Evolutionary conservation across 2,113 vertebrate species (phyloP), one percentile per base, ranked within the genome.

Genomic region (Ailurus styani): DNA sequence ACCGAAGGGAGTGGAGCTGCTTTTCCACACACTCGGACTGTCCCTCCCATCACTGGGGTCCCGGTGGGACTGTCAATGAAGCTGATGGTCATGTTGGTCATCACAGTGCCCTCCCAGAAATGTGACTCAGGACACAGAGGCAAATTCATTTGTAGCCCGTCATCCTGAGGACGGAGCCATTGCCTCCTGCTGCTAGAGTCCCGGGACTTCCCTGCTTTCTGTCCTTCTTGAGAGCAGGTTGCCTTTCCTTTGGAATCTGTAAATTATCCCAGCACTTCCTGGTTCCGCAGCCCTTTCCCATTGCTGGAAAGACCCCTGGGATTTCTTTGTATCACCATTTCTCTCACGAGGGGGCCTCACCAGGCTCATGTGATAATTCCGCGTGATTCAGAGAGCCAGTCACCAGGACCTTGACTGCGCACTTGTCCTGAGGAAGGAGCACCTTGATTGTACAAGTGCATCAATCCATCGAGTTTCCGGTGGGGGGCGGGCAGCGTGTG

Each of bases 401-500:
- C 40, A 50, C 45, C 90, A 66, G 45, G 62, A 37, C 29, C 42
- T 66, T 34, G 70, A n/a, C 72, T 14, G 7, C 18, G 54, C 20
- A 14, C 70, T 47, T 85, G 21, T 25, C 55, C 47, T 25, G 47
- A 70, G 45, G 47, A 55, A 64, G 60, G 57, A 50, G 50, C 12
- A 20, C 27, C 47, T 55, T 3, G 3, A 70, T 68, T 68, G 52
- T 7, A 15, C 10, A 47, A 40, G 72, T 60, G 34, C 31, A 18
- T 27, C 57, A 27, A 27, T 25, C 37, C 34, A 18, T 5, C 21
- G 8, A 42, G n/a, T 18, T 3, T 72, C 11, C n/a, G 23, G 57
- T 27, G 23, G 23, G 11, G 62, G 29, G 18, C 13, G 54, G 34
- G 27, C 45, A 75, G 31, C 1, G 0, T 40, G 7, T 0, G 0